A percentile compares a stretch with the other conserved stretches of the same genome.
phyloP scores from a whole-genome alignment of 2,113 vertebrate species.

The Peromyscus leucopus region DNA sequence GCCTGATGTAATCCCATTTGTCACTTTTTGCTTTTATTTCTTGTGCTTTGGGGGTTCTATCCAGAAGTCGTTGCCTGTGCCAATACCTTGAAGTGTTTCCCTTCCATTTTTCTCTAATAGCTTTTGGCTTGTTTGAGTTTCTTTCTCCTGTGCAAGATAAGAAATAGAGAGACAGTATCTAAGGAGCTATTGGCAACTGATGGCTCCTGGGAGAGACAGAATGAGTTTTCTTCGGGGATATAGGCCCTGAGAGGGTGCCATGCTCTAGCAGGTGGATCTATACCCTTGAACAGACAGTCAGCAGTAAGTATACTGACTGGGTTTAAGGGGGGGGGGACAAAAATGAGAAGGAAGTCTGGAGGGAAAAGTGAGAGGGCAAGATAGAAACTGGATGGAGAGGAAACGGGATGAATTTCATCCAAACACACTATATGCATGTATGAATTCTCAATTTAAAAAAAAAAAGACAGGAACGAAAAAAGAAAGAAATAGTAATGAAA shows the following conservation, averaged over 20 bases:
- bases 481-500: background rate
- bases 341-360: background rate
- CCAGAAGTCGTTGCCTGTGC: background rate
- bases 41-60: background rate
- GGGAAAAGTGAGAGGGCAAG: background rate
- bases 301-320: background rate
- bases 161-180: background rate
- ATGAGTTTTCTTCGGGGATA: background rate
- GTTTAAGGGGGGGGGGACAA: background rate
- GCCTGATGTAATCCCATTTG: background rate
- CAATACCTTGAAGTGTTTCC: background rate
- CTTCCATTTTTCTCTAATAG: background rate
- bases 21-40: background rate
- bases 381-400: background rate
- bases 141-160: background rate
- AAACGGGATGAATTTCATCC: background rate
- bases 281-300: background rate
- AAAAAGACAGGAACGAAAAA: background rate
- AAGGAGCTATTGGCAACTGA: background rate
- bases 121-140: background rate
- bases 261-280: background rate
- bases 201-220: background rate
- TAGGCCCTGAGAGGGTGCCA: background rate
- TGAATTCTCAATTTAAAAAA: background rate
- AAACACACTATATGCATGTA: background rate